Base-by-base conservation (phyloP, 2,797 vertebrate genomes). In the Diglossa cyanea region DNA sequence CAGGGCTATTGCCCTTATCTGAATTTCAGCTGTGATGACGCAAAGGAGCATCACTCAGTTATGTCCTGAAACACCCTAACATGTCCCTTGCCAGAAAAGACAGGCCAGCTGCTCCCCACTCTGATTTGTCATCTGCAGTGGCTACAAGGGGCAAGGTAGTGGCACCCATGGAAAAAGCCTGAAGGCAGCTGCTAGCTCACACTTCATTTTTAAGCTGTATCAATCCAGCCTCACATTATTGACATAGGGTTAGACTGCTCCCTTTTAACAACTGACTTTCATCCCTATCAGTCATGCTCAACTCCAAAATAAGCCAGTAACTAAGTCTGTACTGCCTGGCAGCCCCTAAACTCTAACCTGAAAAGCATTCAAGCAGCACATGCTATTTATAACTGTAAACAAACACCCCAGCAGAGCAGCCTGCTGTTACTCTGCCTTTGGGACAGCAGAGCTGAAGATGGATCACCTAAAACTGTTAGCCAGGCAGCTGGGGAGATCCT, bases 1-100 rank as follows among this genome's bases (percentile, higher is more conserved):
- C 77, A 79, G 62, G 71, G 89, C 51, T 58, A 17, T 40, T 4
- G 0, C 42, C 70, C 80, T 96, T 84, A 88, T 90, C 83, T 74
- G n/a, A 37, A 55, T 71, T 83, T 53, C 79, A 80, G 70, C 23
- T 51, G 33, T 4, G 37, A 51, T 90, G 77, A 90, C 10, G 8
- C 72, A 93, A 67, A 88, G 65, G 15, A 82, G 20, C 40, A 9
- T 25, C 84, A 62, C 39, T 30, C 15, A 31, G 47, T 23, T 31
- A 42, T 47, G 76, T 65, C 73, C 90, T 72, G 60, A 88, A 83
- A 66, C 45, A 91, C 15, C 53, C 50, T 55, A 37, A 10, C 0
- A 0, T 4, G 24, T 14, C 44, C 51, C 39, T 30, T 44, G 55
- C 37, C 10, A 70, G 67, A 31, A 28, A 21, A 60, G 37, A 21